Percentiles rank a stretch among this genome's conserved stretches.
These are phyloP conservation scores for Ganaspis brasiliensis DNA, from an alignment of 2,888 invertebrate genomes.

Conservation along the genomic window DNA sequence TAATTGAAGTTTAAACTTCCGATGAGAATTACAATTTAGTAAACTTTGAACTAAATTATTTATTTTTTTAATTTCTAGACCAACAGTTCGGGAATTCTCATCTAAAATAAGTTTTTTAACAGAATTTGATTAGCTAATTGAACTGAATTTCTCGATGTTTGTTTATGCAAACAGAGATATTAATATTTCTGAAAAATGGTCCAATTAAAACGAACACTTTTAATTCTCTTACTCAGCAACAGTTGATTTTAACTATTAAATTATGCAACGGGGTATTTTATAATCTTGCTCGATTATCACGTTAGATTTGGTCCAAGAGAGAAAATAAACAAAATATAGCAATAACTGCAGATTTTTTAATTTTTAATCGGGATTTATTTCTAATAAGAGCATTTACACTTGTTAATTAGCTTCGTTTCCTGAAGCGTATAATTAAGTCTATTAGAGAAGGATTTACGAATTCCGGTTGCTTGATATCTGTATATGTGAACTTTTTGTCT, in stretches of 20 bases:
- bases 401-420: constrained; percentile 7
- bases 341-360: background rate
- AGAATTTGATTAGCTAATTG: too few relatives aligned
- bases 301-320: background rate
- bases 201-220: constrained; percentile 3
- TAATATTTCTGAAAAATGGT: background rate
- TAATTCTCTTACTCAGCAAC: background rate
- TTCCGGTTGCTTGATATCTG: constrained; percentile 14
- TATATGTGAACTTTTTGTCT: constrained; percentile 4
- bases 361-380: background rate
- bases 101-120: too few relatives aligned
- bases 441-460: constrained; percentile 26
- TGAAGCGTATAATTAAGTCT: constrained; percentile 15
- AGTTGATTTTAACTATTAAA: constrained; percentile 10
- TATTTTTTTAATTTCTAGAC: too few relatives aligned
- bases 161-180: background rate
- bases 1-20: too few relatives aligned
- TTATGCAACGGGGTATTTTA: constrained; percentile 3
- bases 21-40: too few relatives aligned
- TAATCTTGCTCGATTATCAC: constrained; percentile 17
- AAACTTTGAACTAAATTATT: too few relatives aligned
- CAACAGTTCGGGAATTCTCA: too few relatives aligned
- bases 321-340: background rate
- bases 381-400: background rate
- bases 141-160: too few relatives aligned